Evolutionary conservation across 2,113 vertebrate species (phyloP), one percentile per base, ranked within the genome.

Genomic region (Heloderma charlesbogerti): DNA sequence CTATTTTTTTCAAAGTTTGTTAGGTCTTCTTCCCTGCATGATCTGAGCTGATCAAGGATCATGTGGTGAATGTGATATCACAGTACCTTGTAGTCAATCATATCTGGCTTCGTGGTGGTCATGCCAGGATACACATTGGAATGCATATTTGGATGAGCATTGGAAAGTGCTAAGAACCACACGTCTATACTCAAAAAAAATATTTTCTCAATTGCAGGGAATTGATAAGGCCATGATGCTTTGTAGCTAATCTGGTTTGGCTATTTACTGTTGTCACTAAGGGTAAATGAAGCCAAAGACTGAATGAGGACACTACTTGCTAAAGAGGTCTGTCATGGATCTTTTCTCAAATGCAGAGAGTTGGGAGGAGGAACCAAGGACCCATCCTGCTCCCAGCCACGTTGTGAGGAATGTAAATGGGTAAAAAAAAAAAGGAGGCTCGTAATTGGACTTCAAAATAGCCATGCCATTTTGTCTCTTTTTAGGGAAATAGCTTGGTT

Each of bases 141-240:
- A 54, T 20, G 15, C 15, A 1, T 9, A 75, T 60, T 77, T 43
- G 25, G 22, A 40, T 34, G 27, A 6, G 18, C 25, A 37, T 5
- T 87, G 3, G 0, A 8, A n/a, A 4, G 8, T 18, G 3, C 3
- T 37, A 15, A 0, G n/a, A 18, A 18, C 1, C n/a, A 37, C n/a
- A 37, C 15, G 37, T 4, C 72, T 37, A 6, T n/a, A 4, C 72
- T 74, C 72, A 18, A 15, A 20, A 18, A 7, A 15, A n/a, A n/a
- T 74, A 4, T 37, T 37, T 37, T 18, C 16, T 74, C 5, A 2
- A n/a, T 37, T 6, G 72, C 60, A 63, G 60, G 60, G 6, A 54
- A 9, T 54, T 54, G 60, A 22, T 29, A 20, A 5, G 66, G 16
- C 16, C 34, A 60, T 20, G 22, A 51, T 34, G 3, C 13, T 1